These are phyloP conservation scores for Scaptomyza caliginosa DNA, from an alignment of 2,888 invertebrate species.

Conservation along the genomic window DNA sequence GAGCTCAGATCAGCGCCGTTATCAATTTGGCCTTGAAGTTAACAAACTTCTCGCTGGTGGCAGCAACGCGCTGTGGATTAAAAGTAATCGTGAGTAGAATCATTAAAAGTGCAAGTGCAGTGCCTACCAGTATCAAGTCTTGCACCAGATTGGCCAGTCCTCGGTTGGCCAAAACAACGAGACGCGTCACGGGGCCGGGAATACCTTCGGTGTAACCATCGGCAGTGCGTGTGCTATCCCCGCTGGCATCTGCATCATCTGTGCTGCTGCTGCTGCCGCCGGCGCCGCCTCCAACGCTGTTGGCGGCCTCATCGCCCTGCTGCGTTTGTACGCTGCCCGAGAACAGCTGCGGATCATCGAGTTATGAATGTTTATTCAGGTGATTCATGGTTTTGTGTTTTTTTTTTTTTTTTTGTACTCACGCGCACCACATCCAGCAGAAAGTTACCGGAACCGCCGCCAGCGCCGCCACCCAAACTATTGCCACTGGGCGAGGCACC, in stretches of 20 bases:
- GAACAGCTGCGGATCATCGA: constrained; percentile 87
- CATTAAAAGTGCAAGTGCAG: background rate
- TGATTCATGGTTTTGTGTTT: background rate
- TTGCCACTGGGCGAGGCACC: constrained; percentile 85
- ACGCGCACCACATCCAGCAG: constrained; percentile 95
- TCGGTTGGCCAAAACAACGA: constrained; percentile 94
- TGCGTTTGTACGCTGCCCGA: constrained; percentile 90
- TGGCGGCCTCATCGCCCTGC: constrained; percentile 85
- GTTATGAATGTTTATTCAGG: background rate
- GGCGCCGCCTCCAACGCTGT: constrained; percentile 80
- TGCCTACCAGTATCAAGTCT: constrained; percentile 92
- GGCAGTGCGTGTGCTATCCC: constrained; percentile 85
- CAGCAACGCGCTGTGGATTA: constrained; percentile 89
- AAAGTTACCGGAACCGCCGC: constrained; percentile 95
- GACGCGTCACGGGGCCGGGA: constrained; percentile 93
- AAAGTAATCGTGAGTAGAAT: background rate
- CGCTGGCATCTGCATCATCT: constrained; percentile 85
- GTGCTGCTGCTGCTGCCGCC: constrained; percentile 78
- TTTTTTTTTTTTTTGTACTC: constrained; percentile 84
- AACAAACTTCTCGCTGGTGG: constrained; percentile 95
- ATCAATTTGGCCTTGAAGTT: constrained; percentile 96
- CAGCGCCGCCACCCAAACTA: constrained; percentile 87
- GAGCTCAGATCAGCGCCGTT: constrained; percentile 92
- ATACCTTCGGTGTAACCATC: constrained; percentile 92
- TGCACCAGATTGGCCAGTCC: constrained; percentile 94